Conservation (phyloP, 2,113 vertebrate species). For the Podilymbus podiceps region DNA sequence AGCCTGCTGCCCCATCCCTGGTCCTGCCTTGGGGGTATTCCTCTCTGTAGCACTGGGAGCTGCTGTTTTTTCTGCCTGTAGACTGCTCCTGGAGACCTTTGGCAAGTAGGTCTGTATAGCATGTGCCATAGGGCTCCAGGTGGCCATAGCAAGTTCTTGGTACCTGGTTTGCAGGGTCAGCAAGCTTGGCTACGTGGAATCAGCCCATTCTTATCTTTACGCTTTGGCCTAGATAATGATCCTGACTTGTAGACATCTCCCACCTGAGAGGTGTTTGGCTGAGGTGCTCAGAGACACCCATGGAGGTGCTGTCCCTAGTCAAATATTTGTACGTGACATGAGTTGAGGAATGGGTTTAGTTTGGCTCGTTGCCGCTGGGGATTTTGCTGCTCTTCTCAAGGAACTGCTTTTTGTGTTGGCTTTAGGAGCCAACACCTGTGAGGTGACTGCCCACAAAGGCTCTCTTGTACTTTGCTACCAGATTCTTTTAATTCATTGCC, state of each 20-base stretch:
- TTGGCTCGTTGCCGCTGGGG: background rate
- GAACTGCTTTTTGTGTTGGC: background rate
- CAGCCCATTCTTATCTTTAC: background rate
- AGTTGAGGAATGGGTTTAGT: background rate
- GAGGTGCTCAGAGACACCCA: background rate
- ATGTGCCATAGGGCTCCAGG: background rate
- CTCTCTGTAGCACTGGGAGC: background rate
- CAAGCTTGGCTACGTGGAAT: background rate
- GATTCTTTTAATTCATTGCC: background rate
- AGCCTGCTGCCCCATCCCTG: background rate
- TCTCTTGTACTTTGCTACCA: background rate
- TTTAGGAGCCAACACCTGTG: background rate
- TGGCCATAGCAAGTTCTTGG: background rate
- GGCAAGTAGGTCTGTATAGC: background rate
- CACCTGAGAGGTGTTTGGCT: background rate
- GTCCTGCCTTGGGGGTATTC: background rate
- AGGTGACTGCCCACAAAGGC: background rate
- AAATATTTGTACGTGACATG: background rate
- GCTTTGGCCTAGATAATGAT: background rate
- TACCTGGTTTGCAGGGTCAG: background rate
- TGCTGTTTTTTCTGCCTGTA: background rate
- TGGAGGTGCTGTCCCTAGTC: background rate
- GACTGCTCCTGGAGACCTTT: background rate
- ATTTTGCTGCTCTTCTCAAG: constrained; percentile 17
- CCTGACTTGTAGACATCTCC: background rate